Evolutionary conservation across 2,888 invertebrate genomes (phyloP), one percentile per base, ranked within the genome.

Genomic region (Thecophora atra): DNA sequence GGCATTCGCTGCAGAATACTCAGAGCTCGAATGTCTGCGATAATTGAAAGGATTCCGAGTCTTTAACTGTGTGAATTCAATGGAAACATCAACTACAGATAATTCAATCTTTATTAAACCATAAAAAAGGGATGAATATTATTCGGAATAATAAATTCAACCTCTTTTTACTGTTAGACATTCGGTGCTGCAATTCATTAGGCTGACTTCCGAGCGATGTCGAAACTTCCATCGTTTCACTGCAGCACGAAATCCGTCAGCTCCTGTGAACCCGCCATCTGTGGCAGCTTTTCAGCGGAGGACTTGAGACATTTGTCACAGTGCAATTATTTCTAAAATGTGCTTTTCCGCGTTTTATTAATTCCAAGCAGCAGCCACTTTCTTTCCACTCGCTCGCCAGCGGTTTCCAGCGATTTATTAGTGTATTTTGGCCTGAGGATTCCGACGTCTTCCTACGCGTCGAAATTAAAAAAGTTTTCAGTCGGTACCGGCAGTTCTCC

Each of bases 391-490:
- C 26, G n/a, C 42, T 58, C 28, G 44, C 15, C 17, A 11, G 30
- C 26, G 24, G 15, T 47, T 58, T 42, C n/a, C n/a, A 11, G 24
- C 47, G 60, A 26, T 58, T 58, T 58, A 58, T 58, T 58, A 28
- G 58, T 28, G 11, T 28, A 58, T 58, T 58, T 58, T 28, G 24
- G 17, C 17, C 21, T 11, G 52, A 69, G 47, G 26, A 51, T 51
- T 26, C 21, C n/a, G 37, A 13, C 24, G 47, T 19, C 17, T 62
- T 69, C 60, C 47, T 60, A 26, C 60, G 60, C 47, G 60, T 47
- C 19, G 37, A 70, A 70, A 70, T 70, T 70, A 70, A 70, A 70
- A 70, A 70, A 70, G 63, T 70, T 70, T 70, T 26, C 21, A 19
- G 58, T 28, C 58, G 24, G n/a, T 28, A 58, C 58, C 15, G 26